These are phyloP conservation scores for Centropristis striata DNA, from an alignment of 2,113 vertebrate species.

Conservation along the genomic window DNA sequence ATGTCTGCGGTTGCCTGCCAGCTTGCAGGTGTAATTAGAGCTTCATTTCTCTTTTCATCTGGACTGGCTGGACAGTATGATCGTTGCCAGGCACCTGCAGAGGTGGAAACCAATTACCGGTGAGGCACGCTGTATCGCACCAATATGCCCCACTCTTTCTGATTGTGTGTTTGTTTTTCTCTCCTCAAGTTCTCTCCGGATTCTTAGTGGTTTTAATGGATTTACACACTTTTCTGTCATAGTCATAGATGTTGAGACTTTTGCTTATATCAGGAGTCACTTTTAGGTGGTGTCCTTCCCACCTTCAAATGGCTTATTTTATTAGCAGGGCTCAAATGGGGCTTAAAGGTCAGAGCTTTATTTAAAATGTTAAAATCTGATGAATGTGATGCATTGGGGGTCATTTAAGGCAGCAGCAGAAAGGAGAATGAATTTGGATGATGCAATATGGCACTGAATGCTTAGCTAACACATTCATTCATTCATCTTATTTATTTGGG, in stretches of 20 bases:
- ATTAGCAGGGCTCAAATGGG: conserved; percentile 31
- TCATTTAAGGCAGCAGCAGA: neutral
- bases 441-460: neutral
- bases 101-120: conserved; percentile 78
- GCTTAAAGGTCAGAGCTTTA: conserved; percentile 56
- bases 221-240: neutral
- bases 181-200: neutral
- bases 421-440: neutral
- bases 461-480: neutral
- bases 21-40: conserved; percentile 72
- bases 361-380: conserved; percentile 47
- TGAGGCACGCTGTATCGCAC: conserved; percentile 57
- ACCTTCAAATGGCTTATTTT: conserved; percentile 32
- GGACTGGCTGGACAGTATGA: conserved; percentile 33
- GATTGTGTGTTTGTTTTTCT: conserved; percentile 22
- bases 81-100: conserved; percentile 82
- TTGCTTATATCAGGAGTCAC: no score
- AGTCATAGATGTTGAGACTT: neutral
- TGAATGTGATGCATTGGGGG: conserved; percentile 28
- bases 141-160: conserved; percentile 12
- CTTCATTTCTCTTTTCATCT: conserved; percentile 69
- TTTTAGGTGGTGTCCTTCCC: conserved; percentile 13
- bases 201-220: conserved; percentile 8
- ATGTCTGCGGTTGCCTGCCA: conserved; percentile 20
- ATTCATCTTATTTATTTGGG: neutral